Conservation (phyloP, 2,888 invertebrate genomes). For the Drosophila paracracens region DNA sequence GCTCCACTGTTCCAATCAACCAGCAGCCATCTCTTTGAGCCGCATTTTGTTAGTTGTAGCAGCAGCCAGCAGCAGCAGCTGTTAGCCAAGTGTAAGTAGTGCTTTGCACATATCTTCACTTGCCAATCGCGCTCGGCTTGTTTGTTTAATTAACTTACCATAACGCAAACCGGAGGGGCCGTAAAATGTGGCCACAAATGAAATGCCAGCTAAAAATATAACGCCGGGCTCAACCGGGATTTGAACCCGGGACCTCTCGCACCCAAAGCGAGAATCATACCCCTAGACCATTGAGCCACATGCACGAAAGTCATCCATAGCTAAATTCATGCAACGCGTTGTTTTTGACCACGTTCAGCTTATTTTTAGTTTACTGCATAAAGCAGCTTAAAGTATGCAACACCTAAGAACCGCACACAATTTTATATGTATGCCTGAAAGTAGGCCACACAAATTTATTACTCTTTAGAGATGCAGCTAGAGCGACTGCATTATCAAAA, state of each 20-base stretch:
- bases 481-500: background rate
- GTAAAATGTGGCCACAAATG: conserved; percentile 20
- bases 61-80: conserved; percentile 1
- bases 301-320: conserved; percentile 23
- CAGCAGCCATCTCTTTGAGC: conserved; percentile 60
- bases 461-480: background rate
- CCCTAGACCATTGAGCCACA: conserved; percentile 85
- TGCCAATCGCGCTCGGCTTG: conserved; percentile 59
- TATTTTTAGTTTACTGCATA: conserved; percentile 43
- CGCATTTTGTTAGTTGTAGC: conserved; percentile 30
- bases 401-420: background rate
- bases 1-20: conserved; percentile 52
- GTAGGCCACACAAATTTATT: conserved; percentile 5
- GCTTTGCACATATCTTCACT: conserved; percentile 54
- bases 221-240: conserved; percentile 84
- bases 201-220: conserved; percentile 31
- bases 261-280: conserved; percentile 85
- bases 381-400: conserved; percentile 57
- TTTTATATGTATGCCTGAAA: conserved; percentile 25
- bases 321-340: conserved; percentile 8
- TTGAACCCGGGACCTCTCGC: conserved; percentile 85
- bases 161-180: conserved; percentile 8
- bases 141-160: conserved; percentile 68
- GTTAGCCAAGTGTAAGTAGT: conserved; percentile 43
- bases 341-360: conserved; percentile 43